Evolutionary conservation across 2,113 vertebrate species (phyloP).

Genomic region (Pholis gunnellus): DNA sequence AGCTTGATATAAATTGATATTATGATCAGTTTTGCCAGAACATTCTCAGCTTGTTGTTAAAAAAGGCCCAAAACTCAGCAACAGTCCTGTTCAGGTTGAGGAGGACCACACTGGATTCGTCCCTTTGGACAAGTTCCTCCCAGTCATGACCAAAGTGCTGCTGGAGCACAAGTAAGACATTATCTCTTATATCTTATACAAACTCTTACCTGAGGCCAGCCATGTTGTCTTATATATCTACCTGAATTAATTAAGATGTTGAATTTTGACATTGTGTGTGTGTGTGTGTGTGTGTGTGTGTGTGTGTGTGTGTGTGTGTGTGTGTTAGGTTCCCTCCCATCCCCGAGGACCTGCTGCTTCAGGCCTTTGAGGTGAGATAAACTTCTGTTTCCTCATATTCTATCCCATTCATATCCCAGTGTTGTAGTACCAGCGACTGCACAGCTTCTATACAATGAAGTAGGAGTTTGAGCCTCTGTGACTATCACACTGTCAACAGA

Average conservation of each 20-base stretch:
- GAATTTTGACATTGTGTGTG: not conserved
- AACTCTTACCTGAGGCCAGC: not conserved
- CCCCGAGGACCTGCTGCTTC: slow-evolving; percentile 89
- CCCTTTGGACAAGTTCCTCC: slow-evolving; percentile 91
- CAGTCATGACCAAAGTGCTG: slow-evolving; percentile 89
- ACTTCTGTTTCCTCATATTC: not conserved
- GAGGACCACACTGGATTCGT: slow-evolving; percentile 89
- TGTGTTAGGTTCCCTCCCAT: slow-evolving; percentile 87
- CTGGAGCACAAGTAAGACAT: slow-evolving; percentile 85
- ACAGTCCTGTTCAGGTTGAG: slow-evolving; percentile 81
- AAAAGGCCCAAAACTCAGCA: not conserved
- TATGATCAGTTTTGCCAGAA: not conserved
- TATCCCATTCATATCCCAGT: not conserved
- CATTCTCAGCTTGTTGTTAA: not conserved
- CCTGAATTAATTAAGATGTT: not conserved
- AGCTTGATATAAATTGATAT: not conserved
- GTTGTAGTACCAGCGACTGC: not conserved
- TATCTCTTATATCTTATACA: not conserved
- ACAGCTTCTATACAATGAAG: not conserved
- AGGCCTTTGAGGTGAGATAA: slow-evolving; percentile 91
- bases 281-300: slow-evolving; percentile 14
- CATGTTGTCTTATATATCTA: not conserved
- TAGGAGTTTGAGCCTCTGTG: not conserved
- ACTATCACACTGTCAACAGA: not conserved
- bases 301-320: slow-evolving; percentile 21